Base-by-base conservation (phyloP, 2,113 vertebrate genomes). In the Coregonus clupeaformis region DNA sequence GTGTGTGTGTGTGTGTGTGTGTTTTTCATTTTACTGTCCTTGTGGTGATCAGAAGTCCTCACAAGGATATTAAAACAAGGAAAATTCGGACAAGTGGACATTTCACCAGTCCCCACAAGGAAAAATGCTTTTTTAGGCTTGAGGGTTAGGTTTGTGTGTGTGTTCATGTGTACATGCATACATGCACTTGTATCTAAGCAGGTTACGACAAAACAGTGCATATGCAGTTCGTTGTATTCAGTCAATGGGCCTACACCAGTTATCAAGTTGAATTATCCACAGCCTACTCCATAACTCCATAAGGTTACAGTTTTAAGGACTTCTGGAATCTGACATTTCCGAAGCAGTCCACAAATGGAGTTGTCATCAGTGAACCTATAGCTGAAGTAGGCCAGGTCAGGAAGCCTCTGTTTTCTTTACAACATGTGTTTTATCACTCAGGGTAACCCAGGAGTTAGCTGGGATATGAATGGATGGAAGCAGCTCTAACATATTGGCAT, bases 391-490 rank as follows among this genome's bases (percentile, higher is more conserved):
- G 69, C 30, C 71, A 80, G 24, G n/a, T 72, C 60, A 69, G 68
- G 47, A 70, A 67, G 20, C 45, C 66, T 71, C 71, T 45, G 45
- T 75, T 80, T 59, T 25, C 1, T 13, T 62, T 79, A 30, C 30
- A 36, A 65, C 79, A 84, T 79, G 73, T 87, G 86, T 77, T 85
- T 72, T 66, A 76, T 65, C 65, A 77, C 74, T 85, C 80, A 6
- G 59, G 45, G 11, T 71, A 68, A 47, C 47, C 1, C 22, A 9
- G n/a, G 29, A 64, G 76, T 14, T 1, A 29, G 12, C 36, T 32
- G 47, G 62, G 18, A 30, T 63, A 74, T 65, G 22, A n/a, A 36
- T 22, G 29, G 9, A 14, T 49, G 47, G 36, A 11, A 11, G 36
- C 36, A 42, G 36, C 36, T 42, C 14, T 0, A 52, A 52, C 49